phyloP scores from a whole-genome alignment of 2,113 vertebrate species.

The Naja naja region DNA sequence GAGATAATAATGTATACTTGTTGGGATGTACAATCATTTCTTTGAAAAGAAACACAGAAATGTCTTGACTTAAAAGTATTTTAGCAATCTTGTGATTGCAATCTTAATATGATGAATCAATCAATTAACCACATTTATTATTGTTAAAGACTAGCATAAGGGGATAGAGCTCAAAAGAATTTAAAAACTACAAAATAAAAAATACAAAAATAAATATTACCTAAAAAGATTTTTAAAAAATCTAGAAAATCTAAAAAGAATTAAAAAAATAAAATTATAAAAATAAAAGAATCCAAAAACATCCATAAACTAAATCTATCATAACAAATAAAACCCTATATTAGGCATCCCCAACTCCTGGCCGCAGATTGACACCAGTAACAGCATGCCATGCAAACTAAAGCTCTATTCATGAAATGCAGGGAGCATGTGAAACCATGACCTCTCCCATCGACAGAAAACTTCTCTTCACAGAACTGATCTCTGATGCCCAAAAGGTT shows the following conservation, averaged over 20 bases:
- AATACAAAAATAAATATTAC: no score
- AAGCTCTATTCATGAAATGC: no score
- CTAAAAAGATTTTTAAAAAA: no score
- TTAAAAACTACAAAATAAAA: background rate
- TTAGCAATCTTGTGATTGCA: background rate
- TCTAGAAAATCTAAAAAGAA: background rate
- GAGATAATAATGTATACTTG: background rate
- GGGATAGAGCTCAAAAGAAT: background rate
- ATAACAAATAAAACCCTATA: background rate
- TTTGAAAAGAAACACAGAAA: background rate
- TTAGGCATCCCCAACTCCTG: no score
- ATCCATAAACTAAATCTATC: background rate
- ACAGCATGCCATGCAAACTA: no score
- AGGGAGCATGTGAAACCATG: no score
- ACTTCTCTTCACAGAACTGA: no score
- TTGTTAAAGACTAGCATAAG: background rate
- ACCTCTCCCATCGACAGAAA: no score
- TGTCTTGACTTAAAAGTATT: background rate
- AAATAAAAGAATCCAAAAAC: background rate
- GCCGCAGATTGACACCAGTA: no score
- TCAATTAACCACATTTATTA: no score
- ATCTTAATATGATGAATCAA: background rate
- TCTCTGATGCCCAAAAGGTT: no score
- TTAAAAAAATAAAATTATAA: background rate
- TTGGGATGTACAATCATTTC: background rate